A percentile compares a stretch with the other conserved stretches of the same genome.
phyloP scores from a whole-genome alignment of 1,140 invertebrate genomes.

The Apis cerana region DNA sequence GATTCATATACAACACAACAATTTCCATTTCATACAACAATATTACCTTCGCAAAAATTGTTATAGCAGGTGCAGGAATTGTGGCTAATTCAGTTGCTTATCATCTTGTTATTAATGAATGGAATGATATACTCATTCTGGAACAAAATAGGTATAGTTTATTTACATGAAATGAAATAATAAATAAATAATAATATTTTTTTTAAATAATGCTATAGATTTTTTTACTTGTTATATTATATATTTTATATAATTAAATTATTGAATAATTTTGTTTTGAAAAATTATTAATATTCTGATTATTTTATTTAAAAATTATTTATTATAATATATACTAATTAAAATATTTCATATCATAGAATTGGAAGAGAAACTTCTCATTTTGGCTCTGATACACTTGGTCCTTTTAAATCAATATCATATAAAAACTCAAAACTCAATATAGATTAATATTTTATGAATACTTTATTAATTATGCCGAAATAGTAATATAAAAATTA shows the following conservation, averaged over 20 bases:
- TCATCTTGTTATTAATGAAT: slow-evolving; percentile 84
- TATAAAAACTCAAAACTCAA: slow-evolving; percentile 83
- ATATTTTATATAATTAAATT: background rate
- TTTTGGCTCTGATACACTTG: slow-evolving; percentile 85
- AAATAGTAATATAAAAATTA: slow-evolving; percentile 82
- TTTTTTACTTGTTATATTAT: background rate
- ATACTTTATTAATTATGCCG: slow-evolving; percentile 88
- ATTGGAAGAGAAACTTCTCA: slow-evolving; percentile 86
- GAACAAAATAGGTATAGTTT: slow-evolving; percentile 82
- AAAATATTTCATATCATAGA: slow-evolving; percentile 67
- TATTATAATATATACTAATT: background rate
- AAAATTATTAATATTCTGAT: background rate
- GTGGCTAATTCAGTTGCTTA: slow-evolving; percentile 87
- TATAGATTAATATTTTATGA: slow-evolving; percentile 85
- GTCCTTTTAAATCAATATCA: slow-evolving; percentile 83
- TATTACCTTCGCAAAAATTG: slow-evolving; percentile 81
- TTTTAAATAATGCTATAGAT: background rate
- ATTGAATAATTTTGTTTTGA: background rate
- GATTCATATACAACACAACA: background rate
- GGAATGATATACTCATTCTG: slow-evolving; percentile 85
- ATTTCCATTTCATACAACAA: slow-evolving; percentile 7
- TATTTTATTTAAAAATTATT: background rate
- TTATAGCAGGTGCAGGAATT: slow-evolving; percentile 86
- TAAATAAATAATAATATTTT: background rate
- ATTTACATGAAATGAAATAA: background rate